Evolutionary conservation across 2,888 invertebrate species (phyloP).

Genomic region (Choristoneura rosaceana): DNA sequence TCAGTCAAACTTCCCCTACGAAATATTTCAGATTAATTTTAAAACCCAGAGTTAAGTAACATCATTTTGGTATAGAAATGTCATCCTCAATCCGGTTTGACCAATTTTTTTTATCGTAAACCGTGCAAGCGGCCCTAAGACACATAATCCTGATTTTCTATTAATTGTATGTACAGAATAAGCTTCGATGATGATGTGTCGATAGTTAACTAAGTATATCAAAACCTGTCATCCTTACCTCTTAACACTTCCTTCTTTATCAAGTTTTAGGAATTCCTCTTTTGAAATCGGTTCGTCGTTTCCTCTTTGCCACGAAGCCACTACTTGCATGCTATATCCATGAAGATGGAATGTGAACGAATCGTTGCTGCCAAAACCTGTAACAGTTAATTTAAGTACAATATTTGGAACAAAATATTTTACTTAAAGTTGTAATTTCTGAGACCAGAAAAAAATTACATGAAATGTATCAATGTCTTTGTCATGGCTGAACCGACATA

Average conservation of each 20-base stretch:
- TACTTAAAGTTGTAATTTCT: neutral
- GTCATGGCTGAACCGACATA: too few species aligned
- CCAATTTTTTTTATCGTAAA: too few species aligned
- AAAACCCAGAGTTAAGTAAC: too few species aligned
- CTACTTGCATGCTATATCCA: constrained; percentile 82
- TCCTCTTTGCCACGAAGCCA: constrained; percentile 71
- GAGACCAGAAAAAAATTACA: neutral
- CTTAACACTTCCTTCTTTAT: constrained; percentile 64
- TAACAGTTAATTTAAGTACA: constrained; percentile 44
- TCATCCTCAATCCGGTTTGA: too few species aligned
- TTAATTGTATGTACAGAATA: too few species aligned
- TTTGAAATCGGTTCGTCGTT: constrained; percentile 68
- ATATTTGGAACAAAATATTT: neutral
- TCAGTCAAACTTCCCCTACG: too few species aligned
- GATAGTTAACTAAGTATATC: too few species aligned
- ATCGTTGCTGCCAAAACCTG: constrained; percentile 80
- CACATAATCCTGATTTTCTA: too few species aligned
- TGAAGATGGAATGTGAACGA: constrained; percentile 87
- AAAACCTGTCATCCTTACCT: constrained; percentile 57
- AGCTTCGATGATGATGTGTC: too few species aligned
- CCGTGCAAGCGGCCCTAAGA: too few species aligned
- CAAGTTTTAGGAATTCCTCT: constrained; percentile 66
- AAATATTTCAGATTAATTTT: too few species aligned
- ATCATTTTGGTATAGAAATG: too few species aligned
- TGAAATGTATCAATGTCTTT: neutral